phyloP scores from a whole-genome alignment of 2,113 vertebrate species.

The Hylia prasina region DNA sequence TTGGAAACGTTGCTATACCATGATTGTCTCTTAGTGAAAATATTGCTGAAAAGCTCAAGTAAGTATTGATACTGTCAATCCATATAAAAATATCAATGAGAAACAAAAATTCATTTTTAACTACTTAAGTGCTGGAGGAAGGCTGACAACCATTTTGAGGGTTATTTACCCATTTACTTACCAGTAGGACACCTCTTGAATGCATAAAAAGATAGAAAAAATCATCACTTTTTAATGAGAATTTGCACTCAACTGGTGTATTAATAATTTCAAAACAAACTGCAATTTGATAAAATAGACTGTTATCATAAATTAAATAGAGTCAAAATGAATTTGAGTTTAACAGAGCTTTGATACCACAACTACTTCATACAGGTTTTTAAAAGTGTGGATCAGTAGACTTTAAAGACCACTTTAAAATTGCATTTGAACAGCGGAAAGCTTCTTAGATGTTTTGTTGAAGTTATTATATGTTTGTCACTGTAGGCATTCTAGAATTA shows the following conservation, averaged over 20 bases:
- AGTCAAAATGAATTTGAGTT: not conserved
- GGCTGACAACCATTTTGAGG: not conserved
- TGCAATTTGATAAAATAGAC: not conserved
- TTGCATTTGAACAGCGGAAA: not conserved
- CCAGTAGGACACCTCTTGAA: not conserved
- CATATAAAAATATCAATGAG: not conserved
- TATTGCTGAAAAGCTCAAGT: slow-evolving; percentile 85
- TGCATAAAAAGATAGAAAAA: not conserved
- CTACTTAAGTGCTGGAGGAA: not conserved
- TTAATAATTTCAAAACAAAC: not conserved
- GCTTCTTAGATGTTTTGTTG: not conserved
- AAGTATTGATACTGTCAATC: slow-evolving; percentile 67
- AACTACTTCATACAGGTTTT: not conserved
- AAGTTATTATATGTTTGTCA: not conserved
- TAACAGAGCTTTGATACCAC: not conserved
- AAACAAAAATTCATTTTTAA: not conserved
- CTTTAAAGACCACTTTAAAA: not conserved
- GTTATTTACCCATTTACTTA: not conserved
- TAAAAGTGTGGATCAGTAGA: not conserved
- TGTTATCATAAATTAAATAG: not conserved
- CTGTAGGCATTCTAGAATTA: not conserved
- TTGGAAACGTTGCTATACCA: slow-evolving; percentile 80
- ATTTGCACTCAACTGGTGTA: not conserved
- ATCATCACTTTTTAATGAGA: not conserved
- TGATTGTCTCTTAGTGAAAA: slow-evolving; percentile 84